Base-by-base conservation (phyloP, 2,113 vertebrate species). In the Neofelis nebulosa region DNA sequence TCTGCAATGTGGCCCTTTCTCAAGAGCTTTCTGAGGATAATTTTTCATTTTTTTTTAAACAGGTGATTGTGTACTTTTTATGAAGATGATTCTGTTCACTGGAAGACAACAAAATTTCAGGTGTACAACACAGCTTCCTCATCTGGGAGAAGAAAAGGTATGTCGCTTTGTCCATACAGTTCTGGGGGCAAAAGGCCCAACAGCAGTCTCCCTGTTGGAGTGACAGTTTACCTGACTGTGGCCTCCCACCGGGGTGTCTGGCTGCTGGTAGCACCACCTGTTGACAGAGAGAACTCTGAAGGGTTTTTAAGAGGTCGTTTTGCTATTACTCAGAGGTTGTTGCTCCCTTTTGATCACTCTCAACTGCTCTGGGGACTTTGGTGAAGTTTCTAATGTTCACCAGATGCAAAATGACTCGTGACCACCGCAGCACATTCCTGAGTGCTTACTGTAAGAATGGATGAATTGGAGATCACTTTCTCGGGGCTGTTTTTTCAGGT, bases 401-500 rank as follows among this genome's bases (percentile, higher is more conserved):
- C 94, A 96, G 76, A 73, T 92, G 92, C 74, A 89, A 38, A 74
- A 7, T 57, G 21, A 87, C 87, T 92, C 15, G 0, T 94, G 95
- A 91, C 21, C 61, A 38, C 23, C 33, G 36, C 14, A 16, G 78
- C 73, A 48, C 89, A 87, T 96, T 97, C 83, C 92, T 89, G 45
- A 96, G 79, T 15, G 82, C 93, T 97, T 84, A 85, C 73, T 61
- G 41, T 84, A 52, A 85, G 68, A 73, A 79, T 33, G 48, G 63
- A 61, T 7, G 41, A 52, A 31, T 36, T 29, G n/a, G 48, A 92
- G 79, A 63, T 81, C 84, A 52, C 57, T 89, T 73, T 92, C 86
- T 79, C 45, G 19, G 78, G 79, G 91, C 63, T 97, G 86, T 97
- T 97, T 94, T 73, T 94, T 45, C 86, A 93, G 95, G 94, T 93